Conservation (phyloP, 2,113 vertebrate genomes). For the Rallus limicola region DNA sequence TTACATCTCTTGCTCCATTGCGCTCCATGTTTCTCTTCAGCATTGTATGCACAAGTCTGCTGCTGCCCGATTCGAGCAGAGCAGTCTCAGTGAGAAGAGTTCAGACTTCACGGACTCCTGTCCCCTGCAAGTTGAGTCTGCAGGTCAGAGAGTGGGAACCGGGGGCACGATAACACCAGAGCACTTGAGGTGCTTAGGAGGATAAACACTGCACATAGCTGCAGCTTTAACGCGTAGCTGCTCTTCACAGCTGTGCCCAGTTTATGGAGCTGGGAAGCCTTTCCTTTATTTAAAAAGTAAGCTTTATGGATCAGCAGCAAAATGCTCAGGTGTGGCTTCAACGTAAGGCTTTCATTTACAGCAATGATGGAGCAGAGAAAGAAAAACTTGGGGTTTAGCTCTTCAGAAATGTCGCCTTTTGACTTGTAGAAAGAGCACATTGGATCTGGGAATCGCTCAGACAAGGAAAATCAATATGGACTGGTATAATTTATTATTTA, state of each 20-base stretch:
- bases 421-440: conserved; percentile 12
- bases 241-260: neutral
- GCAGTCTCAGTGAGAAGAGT: neutral
- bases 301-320: neutral
- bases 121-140: neutral
- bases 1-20: neutral
- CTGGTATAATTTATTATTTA: conserved; percentile 26
- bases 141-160: neutral
- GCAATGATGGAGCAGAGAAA: neutral
- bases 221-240: neutral
- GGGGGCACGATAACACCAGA: neutral
- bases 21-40: neutral
- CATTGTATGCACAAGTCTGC: neutral
- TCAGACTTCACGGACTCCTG: neutral
- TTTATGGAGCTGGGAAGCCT: neutral
- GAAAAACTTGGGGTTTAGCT: neutral
- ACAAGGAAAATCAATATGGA: conserved; percentile 24
- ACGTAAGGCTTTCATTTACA: neutral
- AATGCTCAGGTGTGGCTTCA: neutral
- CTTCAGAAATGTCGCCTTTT: neutral
- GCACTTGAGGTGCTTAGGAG: neutral
- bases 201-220: neutral
- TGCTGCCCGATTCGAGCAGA: neutral
- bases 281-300: neutral
- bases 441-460: conserved; percentile 9